A percentile compares a stretch with the other conserved stretches of the same genome.
phyloP scores from a whole-genome alignment of 2,797 vertebrate species.

The Typhlichthys eigenmanni region DNA sequence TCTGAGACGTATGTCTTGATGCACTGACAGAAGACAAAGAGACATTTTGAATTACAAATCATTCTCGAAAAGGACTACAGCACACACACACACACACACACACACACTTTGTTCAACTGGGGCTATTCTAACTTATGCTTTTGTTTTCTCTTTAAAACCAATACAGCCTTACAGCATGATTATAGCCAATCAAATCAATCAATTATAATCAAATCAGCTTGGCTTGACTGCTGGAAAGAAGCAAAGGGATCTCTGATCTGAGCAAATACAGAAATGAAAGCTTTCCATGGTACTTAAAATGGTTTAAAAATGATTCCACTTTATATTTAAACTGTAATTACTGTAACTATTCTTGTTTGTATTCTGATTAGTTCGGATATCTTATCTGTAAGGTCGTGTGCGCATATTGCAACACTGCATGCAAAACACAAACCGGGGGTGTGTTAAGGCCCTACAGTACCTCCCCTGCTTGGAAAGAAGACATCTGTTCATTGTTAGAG shows the following conservation, averaged over 20 bases:
- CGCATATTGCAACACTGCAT: neutral
- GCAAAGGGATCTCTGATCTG: conserved; percentile 26
- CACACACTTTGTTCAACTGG: no score
- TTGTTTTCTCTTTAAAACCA: neutral
- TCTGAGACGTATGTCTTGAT: conserved; percentile 98
- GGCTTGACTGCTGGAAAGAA: conserved; percentile 26
- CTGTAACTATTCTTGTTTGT: no score
- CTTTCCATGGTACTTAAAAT: neutral
- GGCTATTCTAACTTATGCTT: neutral
- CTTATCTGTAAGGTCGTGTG: neutral
- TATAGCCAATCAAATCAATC: no score
- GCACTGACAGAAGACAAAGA: conserved; percentile 77
- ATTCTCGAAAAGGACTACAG: neutral
- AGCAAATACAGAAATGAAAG: conserved; percentile 16
- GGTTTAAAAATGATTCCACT: no score
- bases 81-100: neutral
- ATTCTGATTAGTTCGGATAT: no score
- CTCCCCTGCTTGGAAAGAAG: conserved; percentile 44
- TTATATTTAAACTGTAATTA: no score
- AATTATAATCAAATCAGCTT: conserved; percentile 50
- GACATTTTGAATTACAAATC: conserved; percentile 20
- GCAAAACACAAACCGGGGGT: conserved; percentile 22
- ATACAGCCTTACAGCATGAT: conserved; percentile 19
- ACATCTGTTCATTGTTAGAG: conserved; percentile 75
- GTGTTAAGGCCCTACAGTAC: conserved; percentile 30